These are phyloP conservation scores for Ectemnius lituratus DNA, from an alignment of 2,888 invertebrate species.

Conservation along the genomic window DNA sequence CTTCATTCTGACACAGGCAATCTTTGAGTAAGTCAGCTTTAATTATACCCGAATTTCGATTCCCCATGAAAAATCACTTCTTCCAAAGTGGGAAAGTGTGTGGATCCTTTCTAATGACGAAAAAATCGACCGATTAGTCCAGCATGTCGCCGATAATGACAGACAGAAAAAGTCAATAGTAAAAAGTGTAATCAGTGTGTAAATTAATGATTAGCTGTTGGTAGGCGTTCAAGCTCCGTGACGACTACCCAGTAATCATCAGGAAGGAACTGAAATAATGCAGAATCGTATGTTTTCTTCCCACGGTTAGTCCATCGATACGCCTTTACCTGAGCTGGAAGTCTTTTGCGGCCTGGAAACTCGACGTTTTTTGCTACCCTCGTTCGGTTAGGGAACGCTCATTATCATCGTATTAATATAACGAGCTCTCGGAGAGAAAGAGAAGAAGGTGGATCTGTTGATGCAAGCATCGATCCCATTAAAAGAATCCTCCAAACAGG, in stretches of 20 bases:
- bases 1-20: slow-evolving; percentile 15
- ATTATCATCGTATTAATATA: background rate
- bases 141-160: background rate
- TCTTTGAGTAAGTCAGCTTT: slow-evolving; percentile 21
- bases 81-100: no score
- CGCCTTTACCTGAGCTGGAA: background rate
- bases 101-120: background rate
- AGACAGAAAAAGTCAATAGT: background rate
- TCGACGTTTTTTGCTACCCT: background rate
- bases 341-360: no score
- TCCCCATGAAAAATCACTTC: no score
- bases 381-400: background rate
- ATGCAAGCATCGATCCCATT: no score
- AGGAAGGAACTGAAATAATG: background rate
- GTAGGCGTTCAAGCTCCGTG: background rate
- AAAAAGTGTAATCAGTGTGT: slow-evolving; percentile 2
- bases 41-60: background rate
- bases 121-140: slow-evolving; percentile 6
- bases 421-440: background rate
- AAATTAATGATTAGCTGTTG: background rate
- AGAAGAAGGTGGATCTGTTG: background rate
- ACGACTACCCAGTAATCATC: background rate
- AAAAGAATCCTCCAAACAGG: no score
- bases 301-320: background rate
- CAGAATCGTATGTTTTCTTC: background rate